Conservation (phyloP, 2,888 invertebrate genomes). For the Hirtodrosophila duncani region DNA sequence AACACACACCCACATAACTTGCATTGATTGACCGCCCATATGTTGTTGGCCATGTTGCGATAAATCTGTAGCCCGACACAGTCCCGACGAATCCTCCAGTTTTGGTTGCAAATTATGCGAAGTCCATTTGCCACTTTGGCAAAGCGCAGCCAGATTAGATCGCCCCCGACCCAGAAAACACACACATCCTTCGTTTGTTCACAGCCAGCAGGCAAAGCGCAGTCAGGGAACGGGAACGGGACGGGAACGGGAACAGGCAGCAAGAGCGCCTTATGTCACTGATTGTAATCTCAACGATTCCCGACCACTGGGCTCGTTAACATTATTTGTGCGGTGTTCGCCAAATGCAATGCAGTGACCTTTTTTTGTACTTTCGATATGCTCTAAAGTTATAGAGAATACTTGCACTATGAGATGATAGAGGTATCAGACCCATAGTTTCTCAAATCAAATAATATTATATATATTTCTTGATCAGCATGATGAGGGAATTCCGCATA, state of each 20-base stretch:
- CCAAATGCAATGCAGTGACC: constrained; percentile 52
- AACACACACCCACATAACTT: constrained; percentile 46
- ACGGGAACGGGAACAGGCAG: no score
- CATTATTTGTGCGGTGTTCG: constrained; percentile 49
- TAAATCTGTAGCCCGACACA: constrained; percentile 47
- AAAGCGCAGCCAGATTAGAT: constrained; percentile 13
- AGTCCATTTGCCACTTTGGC: constrained; percentile 30
- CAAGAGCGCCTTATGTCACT: constrained; percentile 73
- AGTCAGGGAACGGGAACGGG: no score
- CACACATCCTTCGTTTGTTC: no score
- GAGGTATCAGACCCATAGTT: no score
- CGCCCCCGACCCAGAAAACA: no score
- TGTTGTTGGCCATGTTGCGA: constrained; percentile 30
- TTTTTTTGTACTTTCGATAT: constrained; percentile 30
- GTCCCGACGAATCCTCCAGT: no score
- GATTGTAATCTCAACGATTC: constrained; percentile 68
- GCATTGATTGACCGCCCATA: constrained; percentile 44
- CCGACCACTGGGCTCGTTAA: constrained; percentile 59
- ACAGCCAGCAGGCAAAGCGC: no score
- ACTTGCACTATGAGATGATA: no score
- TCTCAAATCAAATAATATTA: no score
- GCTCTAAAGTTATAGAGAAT: no score
- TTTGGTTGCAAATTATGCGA: constrained; percentile 41
- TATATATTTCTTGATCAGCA: no score
- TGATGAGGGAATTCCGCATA: no score